A percentile compares a stretch with the other conserved stretches of the same genome.
Conservation (phyloP, 2,888 invertebrate species). For the Mechanitis messenoides region DNA sequence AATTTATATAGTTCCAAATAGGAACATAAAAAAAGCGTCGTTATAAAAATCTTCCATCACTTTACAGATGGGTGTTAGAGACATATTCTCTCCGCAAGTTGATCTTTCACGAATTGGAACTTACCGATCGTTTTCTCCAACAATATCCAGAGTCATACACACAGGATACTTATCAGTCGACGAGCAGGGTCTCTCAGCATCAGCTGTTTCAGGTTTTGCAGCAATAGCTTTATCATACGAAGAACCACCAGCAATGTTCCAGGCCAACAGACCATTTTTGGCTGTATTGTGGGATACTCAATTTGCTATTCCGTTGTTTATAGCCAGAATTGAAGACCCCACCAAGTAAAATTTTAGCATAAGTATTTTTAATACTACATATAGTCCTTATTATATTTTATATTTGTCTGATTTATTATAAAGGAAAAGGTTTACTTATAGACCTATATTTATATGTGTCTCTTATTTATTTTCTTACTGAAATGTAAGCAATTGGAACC, state of each 20-base stretch:
- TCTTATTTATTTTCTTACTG: not conserved
- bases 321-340: conserved; percentile 70
- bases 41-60: conserved; percentile 9
- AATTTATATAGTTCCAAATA: too few relatives aligned
- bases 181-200: conserved; percentile 69
- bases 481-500: too few relatives aligned
- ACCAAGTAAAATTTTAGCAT: conserved; percentile 12
- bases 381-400: not conserved
- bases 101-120: conserved; percentile 54
- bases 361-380: not conserved
- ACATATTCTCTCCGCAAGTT: conserved; percentile 56
- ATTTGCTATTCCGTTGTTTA: conserved; percentile 65
- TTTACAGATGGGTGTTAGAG: conserved; percentile 65
- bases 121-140: conserved; percentile 42
- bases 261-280: conserved; percentile 69
- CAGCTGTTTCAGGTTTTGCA: conserved; percentile 62
- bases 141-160: conserved; percentile 66
- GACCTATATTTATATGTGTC: not conserved
- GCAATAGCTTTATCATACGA: conserved; percentile 69
- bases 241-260: conserved; percentile 50
- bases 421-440: too few relatives aligned
- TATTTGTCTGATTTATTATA: not conserved
- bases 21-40: too few relatives aligned
- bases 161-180: conserved; percentile 71
- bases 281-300: conserved; percentile 66